Evolutionary conservation across 2,888 invertebrate genomes (phyloP), one percentile per base, ranked within the genome.

Genomic region (Eilema caniola): DNA sequence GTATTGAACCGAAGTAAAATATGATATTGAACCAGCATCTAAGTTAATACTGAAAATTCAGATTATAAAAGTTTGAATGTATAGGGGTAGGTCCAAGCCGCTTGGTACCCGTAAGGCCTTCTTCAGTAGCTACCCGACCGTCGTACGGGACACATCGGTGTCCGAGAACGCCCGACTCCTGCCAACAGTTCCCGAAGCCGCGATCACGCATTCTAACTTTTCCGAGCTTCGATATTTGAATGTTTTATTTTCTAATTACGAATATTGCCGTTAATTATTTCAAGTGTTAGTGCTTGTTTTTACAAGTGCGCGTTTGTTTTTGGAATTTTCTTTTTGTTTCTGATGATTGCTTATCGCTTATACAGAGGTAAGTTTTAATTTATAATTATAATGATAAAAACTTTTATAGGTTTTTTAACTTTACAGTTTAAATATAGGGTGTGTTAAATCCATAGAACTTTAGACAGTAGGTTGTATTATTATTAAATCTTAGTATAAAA

Each of bases 101-200:
- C 66, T 60, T 33, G 61, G 62, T 70, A 31, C 74, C 62, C 67
- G 47, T 70, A 37, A 63, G 33, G 28, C 73, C 28, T 67, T 62
- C 66, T 60, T 28, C 80, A 80, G 80, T 80, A 82, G 82, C 77
- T 73, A 73, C 68, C 77, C 80, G 75, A 75, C 80, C 74, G 71
- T 67, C 73, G 72, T 31, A 61, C 72, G 80, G 80, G 73, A 73
- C 72, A 67, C 71, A 72, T 69, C 72, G 62, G 62, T 59, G 25
- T 25, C 61, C 56, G 37, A 66, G 24, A 31, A 33, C 66, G 11
- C 5, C 66, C 65, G 60, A 77, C 61, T 41, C 63, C 66, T 8
- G 57, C 65, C 69, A 76, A 67, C 73, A 33, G 71, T 53, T 70
- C 66, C 61, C 70, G 75, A 69, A 56, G 62, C 47, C 71, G 71